Base-by-base conservation (phyloP, 2,797 vertebrate species). In the Melanotaenia maccullochi region DNA sequence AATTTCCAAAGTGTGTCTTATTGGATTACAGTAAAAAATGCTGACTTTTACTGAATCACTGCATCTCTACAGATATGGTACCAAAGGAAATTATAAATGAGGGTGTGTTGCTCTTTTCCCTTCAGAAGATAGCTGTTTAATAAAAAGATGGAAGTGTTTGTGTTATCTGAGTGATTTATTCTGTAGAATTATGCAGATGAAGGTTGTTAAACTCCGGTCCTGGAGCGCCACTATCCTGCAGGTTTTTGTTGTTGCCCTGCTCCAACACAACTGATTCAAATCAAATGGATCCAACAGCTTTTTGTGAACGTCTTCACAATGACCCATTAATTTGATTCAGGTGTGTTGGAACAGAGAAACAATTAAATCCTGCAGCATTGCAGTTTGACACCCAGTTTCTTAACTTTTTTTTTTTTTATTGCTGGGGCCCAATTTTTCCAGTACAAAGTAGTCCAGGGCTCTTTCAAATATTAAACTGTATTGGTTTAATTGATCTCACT, bases 1-100 rank as follows among this genome's bases (percentile, higher is more conserved):
- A n/a, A 58, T 22, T 64, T 65, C 55, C 36, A 68, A 65, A 61
- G 40, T 52, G 35, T 47, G 4, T 14, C 7, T 24, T 35, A 24
- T 64, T 44, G 60, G 33, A 65, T 51, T 51, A 12, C 9, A 51
- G 49, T 22, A 8, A 52, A 22, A 52, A 52, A 52, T 11, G 49
- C 22, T 52, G 49, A 52, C 49, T 12, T 52, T 25, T 49, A n/a
- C 49, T 52, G 22, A 52, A 52, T 25, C n/a, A 22, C 9, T 25
- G 22, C 49, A 52, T 52, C 36, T 25, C 44, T 0, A 0, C 33
- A 58, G 30, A 58, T 3, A 12, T 52, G 49, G 11, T 13, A 25
- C 24, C 13, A 3, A 3, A 24, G 49, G 3, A 13, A 25, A 24
- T 12, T 24, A 9, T 24, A 52, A 24, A 52, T 52, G n/a, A 52